phyloP scores from a whole-genome alignment of 2,113 vertebrate genomes.

The Misgurnus mizolepis region DNA sequence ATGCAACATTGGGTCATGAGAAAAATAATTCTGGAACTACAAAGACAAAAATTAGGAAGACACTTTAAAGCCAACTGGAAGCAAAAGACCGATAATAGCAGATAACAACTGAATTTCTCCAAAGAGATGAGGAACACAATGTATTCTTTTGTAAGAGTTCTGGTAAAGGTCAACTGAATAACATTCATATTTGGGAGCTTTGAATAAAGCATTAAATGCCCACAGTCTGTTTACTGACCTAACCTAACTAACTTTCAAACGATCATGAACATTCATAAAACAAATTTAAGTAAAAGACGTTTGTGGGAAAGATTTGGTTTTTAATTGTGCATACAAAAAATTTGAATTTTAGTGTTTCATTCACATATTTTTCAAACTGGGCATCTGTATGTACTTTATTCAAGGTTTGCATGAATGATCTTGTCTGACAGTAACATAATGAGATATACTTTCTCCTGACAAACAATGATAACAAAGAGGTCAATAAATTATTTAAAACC shows the following conservation, averaged over 20 bases:
- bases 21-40: not conserved
- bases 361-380: too few species aligned
- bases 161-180: not conserved
- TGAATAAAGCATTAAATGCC: constrained; percentile 3
- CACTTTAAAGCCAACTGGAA: not conserved
- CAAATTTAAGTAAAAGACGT: too few species aligned
- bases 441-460: not conserved
- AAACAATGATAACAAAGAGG: not conserved
- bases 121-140: constrained; percentile 19
- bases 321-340: too few species aligned
- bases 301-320: too few species aligned
- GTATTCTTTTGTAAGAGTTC: not conserved
- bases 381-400: not conserved
- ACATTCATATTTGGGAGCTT: not conserved
- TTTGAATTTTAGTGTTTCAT: too few species aligned
- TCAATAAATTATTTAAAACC: not conserved
- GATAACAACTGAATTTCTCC: not conserved
- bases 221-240: not conserved
- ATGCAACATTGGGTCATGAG: not conserved
- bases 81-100: not conserved
- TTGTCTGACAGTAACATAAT: not conserved
- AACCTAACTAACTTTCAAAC: not conserved
- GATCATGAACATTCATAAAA: not conserved
- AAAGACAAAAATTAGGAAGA: constrained; percentile 2
- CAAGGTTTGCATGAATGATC: not conserved